A percentile compares a stretch with the other conserved stretches of the same genome.
phyloP scores from a whole-genome alignment of 2,797 vertebrate species.

The Micropoecilia bifurca region DNA sequence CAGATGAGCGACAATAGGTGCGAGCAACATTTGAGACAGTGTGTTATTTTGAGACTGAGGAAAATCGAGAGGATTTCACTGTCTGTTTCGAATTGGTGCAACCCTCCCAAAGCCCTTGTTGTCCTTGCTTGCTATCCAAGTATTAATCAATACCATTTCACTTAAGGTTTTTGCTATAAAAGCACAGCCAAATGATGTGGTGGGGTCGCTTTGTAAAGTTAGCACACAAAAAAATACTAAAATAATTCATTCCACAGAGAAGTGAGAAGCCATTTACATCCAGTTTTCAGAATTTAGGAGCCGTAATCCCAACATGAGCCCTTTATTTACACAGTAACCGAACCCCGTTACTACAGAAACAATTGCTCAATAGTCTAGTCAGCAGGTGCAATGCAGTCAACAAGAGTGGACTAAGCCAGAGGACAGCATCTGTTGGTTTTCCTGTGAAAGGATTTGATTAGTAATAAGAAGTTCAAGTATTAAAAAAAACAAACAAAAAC shows the following conservation, averaged over 20 bases:
- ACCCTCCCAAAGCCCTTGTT: slow-evolving; percentile 66
- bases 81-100: slow-evolving; percentile 77
- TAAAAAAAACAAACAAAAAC: background rate
- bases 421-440: background rate
- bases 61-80: slow-evolving; percentile 49
- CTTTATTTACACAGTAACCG: slow-evolving; percentile 43
- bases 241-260: slow-evolving; percentile 47
- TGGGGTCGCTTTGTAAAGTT: slow-evolving; percentile 44
- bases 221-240: slow-evolving; percentile 21
- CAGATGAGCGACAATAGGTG: slow-evolving; percentile 25
- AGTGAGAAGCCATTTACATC: slow-evolving; percentile 67
- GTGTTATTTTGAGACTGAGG: slow-evolving; percentile 58
- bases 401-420: background rate
- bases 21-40: slow-evolving; percentile 45
- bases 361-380: slow-evolving; percentile 29
- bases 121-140: slow-evolving; percentile 74
- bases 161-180: slow-evolving; percentile 64
- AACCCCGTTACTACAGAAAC: slow-evolving; percentile 40
- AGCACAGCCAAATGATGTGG: slow-evolving; percentile 55
- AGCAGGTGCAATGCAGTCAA: slow-evolving; percentile 46
- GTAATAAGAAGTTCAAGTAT: background rate
- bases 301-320: slow-evolving; percentile 34
- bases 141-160: slow-evolving; percentile 77
- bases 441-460: background rate
- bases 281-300: slow-evolving; percentile 57